Evolutionary conservation across 2,797 vertebrate genomes (phyloP), one percentile per base, ranked within the genome.

Genomic region (Propithecus deckenii): DNA sequence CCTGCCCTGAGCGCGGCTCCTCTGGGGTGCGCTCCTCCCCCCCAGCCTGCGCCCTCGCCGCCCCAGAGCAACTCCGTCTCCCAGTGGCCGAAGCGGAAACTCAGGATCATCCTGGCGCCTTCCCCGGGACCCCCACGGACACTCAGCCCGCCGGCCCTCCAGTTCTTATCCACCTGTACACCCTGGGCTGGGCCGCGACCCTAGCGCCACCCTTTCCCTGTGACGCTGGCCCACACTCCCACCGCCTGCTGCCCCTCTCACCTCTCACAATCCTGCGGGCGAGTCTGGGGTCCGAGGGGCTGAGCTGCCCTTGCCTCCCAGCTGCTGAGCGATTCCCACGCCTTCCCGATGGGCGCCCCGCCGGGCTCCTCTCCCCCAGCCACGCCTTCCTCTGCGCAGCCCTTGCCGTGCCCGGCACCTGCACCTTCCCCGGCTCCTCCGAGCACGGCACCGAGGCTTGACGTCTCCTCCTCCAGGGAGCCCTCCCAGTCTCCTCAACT

Each of bases 181-280:
- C 10, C 23, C 55, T 57, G 9, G 55, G 55, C 20, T 8, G 12
- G 13, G 38, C 8, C 2, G 11, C 14, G 15, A 38, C 13, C 25
- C 71, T 2, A 10, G 13, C 15, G 1, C 1, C 0, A 2, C 30
- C 28, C 41, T 30, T 65, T 57, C 46, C 7, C 2, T 0, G 0
- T 2, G 55, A 28, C 4, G 1, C 48, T 17, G 14, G 32, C 14
- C 50, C 28, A 30, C 85, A 52, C n/a, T 22, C 22, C 22, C 9
- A 8, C 22, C 10, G 55, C 55, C 55, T 35, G 65, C 10, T 3
- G 9, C 12, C 3, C 2, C n/a, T 22, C 35, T 7, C 0, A 0
- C 8, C 48, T 7, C 48, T 41, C 15, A 43, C 32, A 18, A 28
- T 12, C 28, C 59, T 12, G 1, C 9, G 9, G 81, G 35, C 7